Conservation (phyloP, 30 jellyfish, hydroid and myxozoan species). For the Kudoa iwatai region DNA sequence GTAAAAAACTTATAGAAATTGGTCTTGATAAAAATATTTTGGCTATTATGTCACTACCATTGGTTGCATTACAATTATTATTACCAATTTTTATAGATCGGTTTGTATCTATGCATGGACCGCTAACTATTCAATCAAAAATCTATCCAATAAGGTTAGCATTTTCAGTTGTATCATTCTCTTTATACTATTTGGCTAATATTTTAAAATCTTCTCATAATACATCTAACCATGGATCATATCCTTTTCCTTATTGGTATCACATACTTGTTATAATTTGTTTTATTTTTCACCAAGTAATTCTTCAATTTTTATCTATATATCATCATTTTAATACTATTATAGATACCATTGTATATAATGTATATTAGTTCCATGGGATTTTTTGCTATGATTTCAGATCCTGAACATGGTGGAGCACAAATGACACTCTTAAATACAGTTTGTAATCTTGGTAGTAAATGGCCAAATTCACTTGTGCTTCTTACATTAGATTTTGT, state of each 20-base stretch:
- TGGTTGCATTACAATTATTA: constrained; percentile 49
- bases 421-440: constrained; percentile 83
- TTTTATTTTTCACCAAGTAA: neutral
- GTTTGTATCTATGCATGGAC: too few species aligned
- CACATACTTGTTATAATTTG: too few species aligned
- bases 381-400: constrained; percentile 53
- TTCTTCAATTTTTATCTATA: too few species aligned
- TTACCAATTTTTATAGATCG: constrained; percentile 55
- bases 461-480: constrained; percentile 61
- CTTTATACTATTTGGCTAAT: too few species aligned
- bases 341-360: constrained; percentile 33
- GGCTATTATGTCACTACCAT: constrained; percentile 70
- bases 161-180: too few species aligned
- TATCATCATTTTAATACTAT: neutral
- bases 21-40: constrained; percentile 59
- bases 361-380: constrained; percentile 80
- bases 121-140: too few species aligned
- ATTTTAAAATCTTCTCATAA: too few species aligned
- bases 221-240: too few species aligned
- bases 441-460: constrained; percentile 45
- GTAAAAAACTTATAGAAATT: constrained; percentile 56
- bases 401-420: constrained; percentile 74
- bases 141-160: too few species aligned
- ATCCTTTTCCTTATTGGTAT: neutral
- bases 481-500: constrained; percentile 57